These are phyloP conservation scores for Brienomyrus brachyistius DNA, from an alignment of 2,113 vertebrate genomes.

Conservation along the genomic window DNA sequence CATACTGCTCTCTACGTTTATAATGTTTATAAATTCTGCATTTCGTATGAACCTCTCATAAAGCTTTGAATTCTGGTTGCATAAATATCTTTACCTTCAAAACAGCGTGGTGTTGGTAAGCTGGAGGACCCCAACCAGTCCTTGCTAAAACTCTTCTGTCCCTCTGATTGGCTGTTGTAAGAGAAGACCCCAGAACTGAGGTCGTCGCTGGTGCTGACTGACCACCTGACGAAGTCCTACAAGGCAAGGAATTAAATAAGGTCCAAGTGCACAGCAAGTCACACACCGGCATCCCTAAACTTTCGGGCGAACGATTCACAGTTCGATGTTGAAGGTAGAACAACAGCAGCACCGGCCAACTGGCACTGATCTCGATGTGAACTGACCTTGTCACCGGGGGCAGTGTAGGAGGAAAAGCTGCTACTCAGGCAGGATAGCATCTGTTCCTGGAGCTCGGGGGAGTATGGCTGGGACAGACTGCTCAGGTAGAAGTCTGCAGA, in stretches of 20 bases:
- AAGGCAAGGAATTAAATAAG: not conserved
- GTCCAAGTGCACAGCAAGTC: not conserved
- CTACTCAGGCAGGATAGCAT: constrained; percentile 78
- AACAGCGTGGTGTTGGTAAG: constrained; percentile 62
- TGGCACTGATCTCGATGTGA: not conserved
- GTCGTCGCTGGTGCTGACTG: constrained; percentile 67
- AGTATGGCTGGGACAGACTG: constrained; percentile 65
- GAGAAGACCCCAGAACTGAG: constrained; percentile 90
- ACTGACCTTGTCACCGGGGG: constrained; percentile 69
- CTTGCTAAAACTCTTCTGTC: constrained; percentile 60
- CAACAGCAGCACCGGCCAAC: not conserved
- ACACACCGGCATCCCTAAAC: not conserved
- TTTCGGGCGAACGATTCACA: not conserved
- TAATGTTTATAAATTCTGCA: not conserved
- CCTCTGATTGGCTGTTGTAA: constrained; percentile 72
- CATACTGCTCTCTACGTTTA: not conserved
- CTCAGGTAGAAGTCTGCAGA: constrained; percentile 63
- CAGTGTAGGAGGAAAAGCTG: constrained; percentile 64
- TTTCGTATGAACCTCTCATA: not conserved
- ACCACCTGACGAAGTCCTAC: constrained; percentile 73
- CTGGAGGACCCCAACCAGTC: constrained; percentile 64
- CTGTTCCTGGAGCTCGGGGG: constrained; percentile 79
- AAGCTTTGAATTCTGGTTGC: not conserved
- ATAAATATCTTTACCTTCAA: constrained; percentile 64
- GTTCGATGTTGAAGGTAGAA: not conserved